phyloP scores from a whole-genome alignment of 2,797 vertebrate species.

The Balearica regulorum region DNA sequence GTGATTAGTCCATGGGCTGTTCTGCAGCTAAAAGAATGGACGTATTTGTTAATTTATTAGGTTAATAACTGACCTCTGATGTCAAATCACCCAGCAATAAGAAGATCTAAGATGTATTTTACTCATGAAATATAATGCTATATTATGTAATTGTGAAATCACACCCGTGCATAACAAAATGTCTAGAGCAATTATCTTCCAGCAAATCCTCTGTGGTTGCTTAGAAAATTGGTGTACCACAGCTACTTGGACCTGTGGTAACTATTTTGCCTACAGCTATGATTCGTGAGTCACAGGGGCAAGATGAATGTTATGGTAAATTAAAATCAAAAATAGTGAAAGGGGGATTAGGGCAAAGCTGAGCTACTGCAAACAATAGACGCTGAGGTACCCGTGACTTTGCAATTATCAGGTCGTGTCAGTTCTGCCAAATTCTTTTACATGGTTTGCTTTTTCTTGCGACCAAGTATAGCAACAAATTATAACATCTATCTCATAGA shows the following conservation, averaged over 20 bases:
- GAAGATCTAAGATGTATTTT: neutral
- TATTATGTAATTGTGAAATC: constrained; percentile 18
- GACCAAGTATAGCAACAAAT: neutral
- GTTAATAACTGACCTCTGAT: neutral
- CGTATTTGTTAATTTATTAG: neutral
- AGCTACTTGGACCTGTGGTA: neutral
- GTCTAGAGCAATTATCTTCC: constrained; percentile 22
- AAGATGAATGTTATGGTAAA: neutral
- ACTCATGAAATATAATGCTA: neutral
- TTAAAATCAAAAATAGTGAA: constrained; percentile 1
- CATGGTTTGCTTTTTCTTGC: neutral
- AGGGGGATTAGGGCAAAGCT: neutral
- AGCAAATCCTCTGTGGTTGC: neutral
- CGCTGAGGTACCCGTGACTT: neutral
- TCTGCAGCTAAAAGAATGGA: neutral
- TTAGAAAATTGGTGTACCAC: neutral
- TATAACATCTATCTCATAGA: neutral
- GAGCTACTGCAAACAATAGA: neutral
- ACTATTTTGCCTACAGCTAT: neutral
- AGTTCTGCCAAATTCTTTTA: neutral
- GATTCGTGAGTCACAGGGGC: neutral
- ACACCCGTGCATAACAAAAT: neutral
- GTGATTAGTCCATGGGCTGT: neutral
- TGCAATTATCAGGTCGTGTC: neutral
- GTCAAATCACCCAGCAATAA: neutral